Evolutionary conservation across 2,797 vertebrate species (phyloP).

Genomic region (Anguilla anguilla): DNA sequence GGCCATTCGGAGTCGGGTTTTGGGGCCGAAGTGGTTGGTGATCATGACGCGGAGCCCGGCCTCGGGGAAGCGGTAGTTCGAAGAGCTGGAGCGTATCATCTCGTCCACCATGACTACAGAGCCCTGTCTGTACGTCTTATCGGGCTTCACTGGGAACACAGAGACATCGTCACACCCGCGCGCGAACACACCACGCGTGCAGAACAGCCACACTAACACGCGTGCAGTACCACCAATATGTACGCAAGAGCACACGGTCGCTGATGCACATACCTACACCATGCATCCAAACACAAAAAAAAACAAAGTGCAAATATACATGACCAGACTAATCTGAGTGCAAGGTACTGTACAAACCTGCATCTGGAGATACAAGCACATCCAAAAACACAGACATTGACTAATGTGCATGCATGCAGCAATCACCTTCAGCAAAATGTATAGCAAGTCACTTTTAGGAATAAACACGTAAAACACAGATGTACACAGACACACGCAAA

Average conservation of each 20-base stretch:
- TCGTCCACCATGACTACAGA: conserved; percentile 97
- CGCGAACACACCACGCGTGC: conserved; percentile 45
- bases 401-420: neutral
- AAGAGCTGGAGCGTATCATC: conserved; percentile 89
- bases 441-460: neutral
- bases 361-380: neutral
- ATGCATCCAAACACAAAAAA: conserved; percentile 58
- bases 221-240: neutral
- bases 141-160: conserved; percentile 82
- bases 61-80: conserved; percentile 92
- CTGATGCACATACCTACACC: conserved; percentile 61
- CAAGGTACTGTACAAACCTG: neutral
- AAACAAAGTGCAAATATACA: conserved; percentile 44
- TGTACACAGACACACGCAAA: neutral
- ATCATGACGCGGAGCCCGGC: conserved; percentile 94
- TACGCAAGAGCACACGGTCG: conserved; percentile 50
- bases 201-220: neutral
- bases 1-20: conserved; percentile 95
- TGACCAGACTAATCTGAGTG: neutral
- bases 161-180: conserved; percentile 31
- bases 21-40: conserved; percentile 94
- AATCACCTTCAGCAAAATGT: neutral
- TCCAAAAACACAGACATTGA: neutral
- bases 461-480: neutral
- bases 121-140: conserved; percentile 78